Base-by-base conservation (phyloP, 1,140 invertebrate genomes). In the Chelonus insularis region DNA sequence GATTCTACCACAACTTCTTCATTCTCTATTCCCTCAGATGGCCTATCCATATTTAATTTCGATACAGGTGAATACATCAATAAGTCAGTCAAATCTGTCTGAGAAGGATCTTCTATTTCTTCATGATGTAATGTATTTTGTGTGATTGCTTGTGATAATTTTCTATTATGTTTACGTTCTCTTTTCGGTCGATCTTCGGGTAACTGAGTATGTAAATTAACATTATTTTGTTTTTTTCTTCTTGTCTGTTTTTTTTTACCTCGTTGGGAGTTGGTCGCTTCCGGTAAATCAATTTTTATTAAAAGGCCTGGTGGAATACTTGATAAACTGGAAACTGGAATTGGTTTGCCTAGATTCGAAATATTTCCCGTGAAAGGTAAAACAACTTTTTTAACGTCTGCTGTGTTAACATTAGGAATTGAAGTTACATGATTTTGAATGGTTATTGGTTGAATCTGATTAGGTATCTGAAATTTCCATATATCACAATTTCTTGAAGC, bases 201-300 rank as follows among this genome's bases (percentile, higher is more conserved):
- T 11, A 39, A 11, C 1, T 4, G 1, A 2, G 37, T 12, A 3
- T 39, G 1, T 16, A 16, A 7, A 43, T 7, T 2, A 43, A 14
- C 9, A 68, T 61, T n/a, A 55, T 5, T 47, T 47, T 48, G 7
- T 37, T 66, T 67, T n/a, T 66, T 51, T 43, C 68, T 70, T 51
- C 65, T 58, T 6, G 56, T 32, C 14, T 20, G 18, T 29, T 20
- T 34, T 34, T 47, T 68, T 55, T 67, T 68, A 4, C 23, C 21
- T 0, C 25, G 6, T 29, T 75, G 66, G 2, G 55, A 4, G 68
- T 45, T 68, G 66, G n/a, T 48, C 60, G 50, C 51, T 78, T 76
- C 73, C 0, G 80, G 79, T 8, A 82, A 56, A 62, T 81, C 74
- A n/a, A 82, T 81, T 60, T 82, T 82, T n/a, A 81, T 80, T 4